Base-by-base conservation (phyloP, 2,888 invertebrate genomes). In the Caenorhabditis uteleia region DNA sequence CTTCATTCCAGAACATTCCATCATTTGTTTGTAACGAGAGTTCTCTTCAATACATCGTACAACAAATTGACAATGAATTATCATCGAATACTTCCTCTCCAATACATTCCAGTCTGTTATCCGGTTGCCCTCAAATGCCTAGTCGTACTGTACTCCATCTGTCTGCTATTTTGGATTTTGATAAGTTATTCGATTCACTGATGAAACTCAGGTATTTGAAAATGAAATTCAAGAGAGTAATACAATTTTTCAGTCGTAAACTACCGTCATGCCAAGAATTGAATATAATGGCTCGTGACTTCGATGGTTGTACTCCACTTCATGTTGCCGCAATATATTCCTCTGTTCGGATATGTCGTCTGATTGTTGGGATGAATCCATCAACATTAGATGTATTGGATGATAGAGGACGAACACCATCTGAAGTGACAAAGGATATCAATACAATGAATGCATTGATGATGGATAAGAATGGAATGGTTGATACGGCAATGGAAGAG, bases 241-340 rank as follows among this genome's bases (percentile, higher is more conserved):
- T 88, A 93, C 84, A 86, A 1, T 49, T 49, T 40, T 46, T 56
- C 14, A 25, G 58, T 14, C 36, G 45, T 14, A 43, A 46, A 39
- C 87, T 90, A 70, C 88, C 92, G 47, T 86, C 94, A 64, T 92
- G 93, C 84, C 90, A 91, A 26, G 95, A 95, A 87, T 91, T 95
- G 38, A 93, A 95, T 86, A 91, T 93, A 58, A 88, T 92, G 54
- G 90, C 91, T 73, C 89, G 91, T 80, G 95, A 95, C 84, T 89
- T 89, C 68, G 90, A 92, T 78, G 93, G 93, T 55, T 91, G 89
- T 78, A 95, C 95, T 5, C 94, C 95, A 50, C 87, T 97, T 87
- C 74, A 74, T 33, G 27, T 45, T 0, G 74, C 74, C 0, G 64
- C 50, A 12, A 42, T 48, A 14, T 12, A 44, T 12, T 40, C 43